Percentiles rank a stretch among this genome's conserved stretches.
These are phyloP conservation scores for Cygnus olor DNA, from an alignment of 2,797 vertebrate species.

Conservation along the genomic window DNA sequence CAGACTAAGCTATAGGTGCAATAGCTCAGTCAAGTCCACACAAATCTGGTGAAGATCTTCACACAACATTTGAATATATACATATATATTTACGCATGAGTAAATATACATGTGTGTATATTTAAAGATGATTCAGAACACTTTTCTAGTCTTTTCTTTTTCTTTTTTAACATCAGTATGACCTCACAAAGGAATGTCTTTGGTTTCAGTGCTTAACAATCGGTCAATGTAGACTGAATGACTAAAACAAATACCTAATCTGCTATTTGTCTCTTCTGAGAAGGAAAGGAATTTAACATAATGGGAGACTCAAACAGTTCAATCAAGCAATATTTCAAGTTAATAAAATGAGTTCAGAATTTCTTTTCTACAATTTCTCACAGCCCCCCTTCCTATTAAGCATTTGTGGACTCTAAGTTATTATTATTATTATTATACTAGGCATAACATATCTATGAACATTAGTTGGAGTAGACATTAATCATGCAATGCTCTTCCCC, in stretches of 20 bases:
- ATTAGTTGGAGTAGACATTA: neutral
- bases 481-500: neutral
- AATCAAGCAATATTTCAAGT: neutral
- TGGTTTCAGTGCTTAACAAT: neutral
- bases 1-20: neutral
- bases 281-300: neutral
- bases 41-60: neutral
- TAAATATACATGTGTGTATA: neutral
- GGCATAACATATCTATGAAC: neutral
- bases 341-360: neutral
- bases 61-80: neutral
- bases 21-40: neutral
- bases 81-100: neutral
- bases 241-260: neutral
- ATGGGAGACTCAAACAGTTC: neutral
- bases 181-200: neutral
- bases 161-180: neutral
- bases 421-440: neutral
- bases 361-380: neutral
- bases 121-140: neutral
- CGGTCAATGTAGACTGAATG: neutral
- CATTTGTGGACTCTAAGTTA: neutral
- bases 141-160: neutral
- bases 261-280: neutral
- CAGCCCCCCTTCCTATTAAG: neutral